These are phyloP conservation scores for Pygmarrhopalites habei DNA, from an alignment of 1,140 invertebrate species.

Conservation along the genomic window DNA sequence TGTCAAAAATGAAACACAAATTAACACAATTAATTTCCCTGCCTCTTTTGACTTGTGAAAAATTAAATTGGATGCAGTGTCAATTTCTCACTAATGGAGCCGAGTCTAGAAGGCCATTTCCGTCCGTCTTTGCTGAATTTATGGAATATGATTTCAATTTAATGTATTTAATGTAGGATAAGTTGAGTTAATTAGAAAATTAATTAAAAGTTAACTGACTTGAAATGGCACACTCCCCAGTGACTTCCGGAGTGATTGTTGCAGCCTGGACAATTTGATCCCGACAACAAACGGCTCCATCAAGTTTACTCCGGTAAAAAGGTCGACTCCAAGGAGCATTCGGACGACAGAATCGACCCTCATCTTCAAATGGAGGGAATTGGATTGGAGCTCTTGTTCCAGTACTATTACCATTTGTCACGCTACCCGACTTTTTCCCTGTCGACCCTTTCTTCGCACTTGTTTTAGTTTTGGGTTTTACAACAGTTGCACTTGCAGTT, in stretches of 20 bases:
- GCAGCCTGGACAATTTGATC: constrained; percentile 16
- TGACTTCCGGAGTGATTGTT: constrained; percentile 19
- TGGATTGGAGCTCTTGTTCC: too few relatives aligned
- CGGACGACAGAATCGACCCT: background rate
- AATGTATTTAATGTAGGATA: too few relatives aligned
- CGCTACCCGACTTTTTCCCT: too few relatives aligned
- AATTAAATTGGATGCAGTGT: background rate
- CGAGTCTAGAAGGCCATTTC: constrained; percentile 10
- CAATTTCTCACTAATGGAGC: constrained; percentile 10
- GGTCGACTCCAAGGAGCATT: background rate
- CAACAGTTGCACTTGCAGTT: too few relatives aligned
- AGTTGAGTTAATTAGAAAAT: too few relatives aligned
- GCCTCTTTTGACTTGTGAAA: background rate
- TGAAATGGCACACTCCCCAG: constrained; percentile 26
- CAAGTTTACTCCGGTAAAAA: constrained; percentile 19
- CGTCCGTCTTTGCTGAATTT: constrained; percentile 22
- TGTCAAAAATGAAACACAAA: background rate
- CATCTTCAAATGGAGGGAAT: constrained; percentile 10
- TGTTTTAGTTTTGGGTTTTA: too few relatives aligned
- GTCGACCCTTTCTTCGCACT: too few relatives aligned
- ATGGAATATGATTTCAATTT: too few relatives aligned
- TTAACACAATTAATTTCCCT: background rate
- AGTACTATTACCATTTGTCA: too few relatives aligned
- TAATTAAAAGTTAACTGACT: too few relatives aligned
- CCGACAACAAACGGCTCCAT: constrained; percentile 26